phyloP scores from a whole-genome alignment of 2,888 invertebrate genomes.

The Eristalis intricaria region DNA sequence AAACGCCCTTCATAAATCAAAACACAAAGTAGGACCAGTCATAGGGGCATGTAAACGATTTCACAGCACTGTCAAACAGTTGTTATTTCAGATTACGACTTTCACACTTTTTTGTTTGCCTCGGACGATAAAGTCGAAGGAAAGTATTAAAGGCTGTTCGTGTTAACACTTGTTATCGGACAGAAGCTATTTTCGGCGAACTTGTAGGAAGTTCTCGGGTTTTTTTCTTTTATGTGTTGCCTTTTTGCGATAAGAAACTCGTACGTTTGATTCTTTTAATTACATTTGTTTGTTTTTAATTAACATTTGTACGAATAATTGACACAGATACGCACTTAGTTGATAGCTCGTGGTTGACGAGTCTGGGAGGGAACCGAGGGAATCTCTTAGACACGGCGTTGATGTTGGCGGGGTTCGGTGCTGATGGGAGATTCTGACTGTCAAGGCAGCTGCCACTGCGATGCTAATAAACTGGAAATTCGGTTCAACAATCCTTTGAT shows the following conservation, averaged over 20 bases:
- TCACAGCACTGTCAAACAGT: background rate
- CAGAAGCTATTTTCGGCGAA: constrained; percentile 19
- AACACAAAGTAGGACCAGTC: background rate
- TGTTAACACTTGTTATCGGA: constrained; percentile 20
- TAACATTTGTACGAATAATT: too few relatives aligned
- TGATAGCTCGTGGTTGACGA: too few relatives aligned
- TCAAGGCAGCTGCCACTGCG: too few relatives aligned
- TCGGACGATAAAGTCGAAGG: constrained; percentile 7
- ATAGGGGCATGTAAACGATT: background rate
- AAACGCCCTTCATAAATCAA: background rate
- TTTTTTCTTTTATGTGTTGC: background rate
- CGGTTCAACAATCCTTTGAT: too few relatives aligned
- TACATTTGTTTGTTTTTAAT: too few relatives aligned
- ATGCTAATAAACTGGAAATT: too few relatives aligned
- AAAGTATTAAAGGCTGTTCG: constrained; percentile 1
- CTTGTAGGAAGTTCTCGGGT: background rate
- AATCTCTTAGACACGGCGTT: too few relatives aligned
- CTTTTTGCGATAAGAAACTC: background rate
- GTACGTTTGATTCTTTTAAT: too few relatives aligned
- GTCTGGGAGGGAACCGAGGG: too few relatives aligned
- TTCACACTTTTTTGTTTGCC: constrained; percentile 5
- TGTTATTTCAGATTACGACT: background rate
- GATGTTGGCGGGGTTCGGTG: too few relatives aligned
- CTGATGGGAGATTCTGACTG: too few relatives aligned
- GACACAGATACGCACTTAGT: too few relatives aligned